Conservation (phyloP, 1,140 invertebrate genomes). For the Phymastichus coffea region DNA sequence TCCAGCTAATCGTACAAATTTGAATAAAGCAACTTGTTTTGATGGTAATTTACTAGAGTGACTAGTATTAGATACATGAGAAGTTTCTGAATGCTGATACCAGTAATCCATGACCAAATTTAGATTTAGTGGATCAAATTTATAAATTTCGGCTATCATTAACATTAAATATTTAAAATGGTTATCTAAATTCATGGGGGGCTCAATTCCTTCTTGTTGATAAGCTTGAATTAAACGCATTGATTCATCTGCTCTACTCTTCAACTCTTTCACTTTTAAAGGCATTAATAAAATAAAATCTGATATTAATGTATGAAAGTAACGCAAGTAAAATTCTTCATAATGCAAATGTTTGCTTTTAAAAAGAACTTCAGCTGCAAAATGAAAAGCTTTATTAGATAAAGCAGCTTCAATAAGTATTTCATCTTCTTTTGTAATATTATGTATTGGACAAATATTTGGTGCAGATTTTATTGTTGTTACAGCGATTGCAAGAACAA, state of each 20-base stretch:
- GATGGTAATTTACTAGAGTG: conserved; percentile 53
- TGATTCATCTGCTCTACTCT: conserved; percentile 84
- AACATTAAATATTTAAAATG: conserved; percentile 84
- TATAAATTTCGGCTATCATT: conserved; percentile 77
- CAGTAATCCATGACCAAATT: conserved; percentile 80
- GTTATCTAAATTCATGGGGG: conserved; percentile 71
- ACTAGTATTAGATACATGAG: conserved; percentile 43
- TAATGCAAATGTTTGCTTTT: conserved; percentile 69
- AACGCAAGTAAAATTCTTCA: conserved; percentile 82
- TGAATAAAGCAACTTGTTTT: conserved; percentile 78
- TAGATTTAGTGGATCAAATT: conserved; percentile 70
- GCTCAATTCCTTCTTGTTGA: conserved; percentile 77
- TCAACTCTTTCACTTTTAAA: conserved; percentile 81
- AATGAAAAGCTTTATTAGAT: conserved; percentile 79
- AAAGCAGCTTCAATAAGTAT: conserved; percentile 75
- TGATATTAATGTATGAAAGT: conserved; percentile 83
- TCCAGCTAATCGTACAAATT: conserved; percentile 86
- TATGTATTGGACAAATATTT: conserved; percentile 42
- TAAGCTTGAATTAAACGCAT: conserved; percentile 81
- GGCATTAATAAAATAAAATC: conserved; percentile 95
- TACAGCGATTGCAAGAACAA: conserved; percentile 80
- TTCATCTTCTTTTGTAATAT: conserved; percentile 49
- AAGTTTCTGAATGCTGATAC: conserved; percentile 59
- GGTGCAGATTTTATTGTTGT: conserved; percentile 70
- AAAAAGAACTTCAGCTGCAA: conserved; percentile 71